These are phyloP conservation scores for Polymixis lichenea DNA, from an alignment of 2,888 invertebrate genomes.

Conservation along the genomic window DNA sequence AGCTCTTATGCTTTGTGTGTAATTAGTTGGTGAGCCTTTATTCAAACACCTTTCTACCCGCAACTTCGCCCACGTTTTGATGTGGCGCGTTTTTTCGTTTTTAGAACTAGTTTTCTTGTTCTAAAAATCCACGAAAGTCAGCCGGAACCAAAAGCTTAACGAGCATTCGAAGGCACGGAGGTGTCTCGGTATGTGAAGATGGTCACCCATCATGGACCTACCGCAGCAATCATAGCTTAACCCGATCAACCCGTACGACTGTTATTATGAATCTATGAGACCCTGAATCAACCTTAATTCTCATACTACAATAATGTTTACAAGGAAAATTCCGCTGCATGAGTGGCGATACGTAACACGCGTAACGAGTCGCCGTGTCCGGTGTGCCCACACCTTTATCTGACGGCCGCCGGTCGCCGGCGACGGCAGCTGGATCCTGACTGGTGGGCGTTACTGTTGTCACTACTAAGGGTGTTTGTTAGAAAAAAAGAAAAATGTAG, in stretches of 20 bases:
- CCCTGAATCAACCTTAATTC: background rate
- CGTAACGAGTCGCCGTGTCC: constrained; percentile 48
- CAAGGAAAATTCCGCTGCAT: constrained; percentile 50
- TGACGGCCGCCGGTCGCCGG: constrained; percentile 31
- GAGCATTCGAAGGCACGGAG: too few species aligned
- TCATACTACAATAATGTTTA: constrained; percentile 13
- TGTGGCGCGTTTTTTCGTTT: too few species aligned
- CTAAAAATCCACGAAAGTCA: too few species aligned
- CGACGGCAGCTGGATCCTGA: constrained; percentile 45
- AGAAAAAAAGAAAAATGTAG: background rate
- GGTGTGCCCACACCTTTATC: constrained; percentile 53
- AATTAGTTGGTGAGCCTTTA: background rate
- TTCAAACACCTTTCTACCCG: background rate
- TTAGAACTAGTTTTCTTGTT: too few species aligned
- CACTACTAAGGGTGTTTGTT: constrained; percentile 36
- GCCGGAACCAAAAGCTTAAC: too few species aligned
- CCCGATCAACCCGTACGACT: too few species aligned
- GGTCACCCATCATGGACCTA: too few species aligned
- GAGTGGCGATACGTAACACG: constrained; percentile 14
- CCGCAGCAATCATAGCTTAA: too few species aligned
- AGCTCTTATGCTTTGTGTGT: background rate
- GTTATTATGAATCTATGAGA: too few species aligned
- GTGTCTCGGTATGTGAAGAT: too few species aligned
- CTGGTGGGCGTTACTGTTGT: constrained; percentile 19
- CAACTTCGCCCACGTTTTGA: too few species aligned